phyloP scores from a whole-genome alignment of 1,140 invertebrate genomes.

The Drosophila kikkawai region DNA sequence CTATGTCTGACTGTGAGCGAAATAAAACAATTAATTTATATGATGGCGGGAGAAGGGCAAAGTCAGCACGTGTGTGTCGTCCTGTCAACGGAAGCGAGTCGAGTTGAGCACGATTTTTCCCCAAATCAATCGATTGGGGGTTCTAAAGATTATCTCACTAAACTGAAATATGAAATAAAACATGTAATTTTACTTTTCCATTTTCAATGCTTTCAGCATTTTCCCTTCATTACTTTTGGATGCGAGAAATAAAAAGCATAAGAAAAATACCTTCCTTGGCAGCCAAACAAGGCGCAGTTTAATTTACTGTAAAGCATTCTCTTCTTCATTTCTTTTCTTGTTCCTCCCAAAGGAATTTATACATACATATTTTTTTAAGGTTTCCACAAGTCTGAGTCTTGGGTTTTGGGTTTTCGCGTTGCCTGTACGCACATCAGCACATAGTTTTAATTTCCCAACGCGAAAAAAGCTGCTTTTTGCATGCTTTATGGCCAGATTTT shows the following conservation, averaged over 20 bases:
- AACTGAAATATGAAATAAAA: not conserved
- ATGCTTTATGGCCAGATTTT: slow-evolving; percentile 46
- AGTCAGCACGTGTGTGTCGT: slow-evolving; percentile 33
- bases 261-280: slow-evolving; percentile 17
- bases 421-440: slow-evolving; percentile 21
- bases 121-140: slow-evolving; percentile 7
- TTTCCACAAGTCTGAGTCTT: slow-evolving; percentile 18
- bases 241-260: not conserved
- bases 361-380: slow-evolving; percentile 34
- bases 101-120: not conserved
- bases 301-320: slow-evolving; percentile 53
- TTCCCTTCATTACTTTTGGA: slow-evolving; percentile 13
- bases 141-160: not conserved
- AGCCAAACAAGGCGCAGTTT: slow-evolving; percentile 33
- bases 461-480: slow-evolving; percentile 23
- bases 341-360: slow-evolving; percentile 26
- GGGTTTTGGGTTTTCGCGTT: slow-evolving; percentile 40
- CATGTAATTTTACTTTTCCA: not conserved
- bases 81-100: slow-evolving; percentile 17
- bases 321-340: not conserved
- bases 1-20: slow-evolving; percentile 21
- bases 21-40: slow-evolving; percentile 50
- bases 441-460: slow-evolving; percentile 71
- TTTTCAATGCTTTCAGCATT: not conserved
- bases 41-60: slow-evolving; percentile 14